Evolutionary conservation across 2,797 vertebrate species (phyloP).

Genomic region (Leontocebus nigricollis): DNA sequence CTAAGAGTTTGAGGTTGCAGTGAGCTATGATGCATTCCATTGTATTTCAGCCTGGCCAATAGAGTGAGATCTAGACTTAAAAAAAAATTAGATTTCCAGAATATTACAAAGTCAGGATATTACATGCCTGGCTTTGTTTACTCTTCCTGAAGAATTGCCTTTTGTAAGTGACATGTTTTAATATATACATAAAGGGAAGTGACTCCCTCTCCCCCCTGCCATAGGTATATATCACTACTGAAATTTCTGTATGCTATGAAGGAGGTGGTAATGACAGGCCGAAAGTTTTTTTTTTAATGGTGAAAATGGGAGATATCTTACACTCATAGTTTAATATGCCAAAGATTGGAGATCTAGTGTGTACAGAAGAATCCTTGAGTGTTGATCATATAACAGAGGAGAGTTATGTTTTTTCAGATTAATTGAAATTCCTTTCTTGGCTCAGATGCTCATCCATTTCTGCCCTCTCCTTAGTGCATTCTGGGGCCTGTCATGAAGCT

Average conservation of each 20-base stretch:
- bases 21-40: too few relatives aligned
- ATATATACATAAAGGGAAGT: not conserved
- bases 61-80: too few relatives aligned
- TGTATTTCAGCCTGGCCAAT: too few relatives aligned
- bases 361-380: not conserved
- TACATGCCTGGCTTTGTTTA: not conserved
- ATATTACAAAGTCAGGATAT: not conserved
- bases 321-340: not conserved
- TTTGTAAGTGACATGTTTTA: not conserved
- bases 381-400: not conserved
- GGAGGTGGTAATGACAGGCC: not conserved
- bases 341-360: not conserved
- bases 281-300: not conserved
- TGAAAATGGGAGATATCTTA: not conserved
- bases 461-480: not conserved
- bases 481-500: not conserved
- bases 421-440: not conserved
- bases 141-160: not conserved
- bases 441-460: not conserved
- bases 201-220: not conserved
- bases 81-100: slow-evolving; percentile 4
- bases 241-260: not conserved
- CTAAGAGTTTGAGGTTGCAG: not conserved
- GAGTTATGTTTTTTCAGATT: not conserved
- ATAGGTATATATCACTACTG: not conserved